Evolutionary conservation across 2,113 vertebrate species (phyloP).

Genomic region (Caranx ignobilis): DNA sequence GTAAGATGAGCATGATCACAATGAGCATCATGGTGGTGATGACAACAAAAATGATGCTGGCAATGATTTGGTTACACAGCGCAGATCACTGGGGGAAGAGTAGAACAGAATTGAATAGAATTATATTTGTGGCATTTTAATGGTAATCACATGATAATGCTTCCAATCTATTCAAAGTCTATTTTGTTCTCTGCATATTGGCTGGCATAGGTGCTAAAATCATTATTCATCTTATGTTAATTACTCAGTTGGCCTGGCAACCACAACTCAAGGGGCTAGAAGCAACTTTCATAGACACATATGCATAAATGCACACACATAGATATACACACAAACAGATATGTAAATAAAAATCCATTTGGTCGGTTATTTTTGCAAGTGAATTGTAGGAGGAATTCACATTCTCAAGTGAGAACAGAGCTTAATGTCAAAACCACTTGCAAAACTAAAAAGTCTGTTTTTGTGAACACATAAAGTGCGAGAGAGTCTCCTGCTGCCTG

Average conservation of each 20-base stretch:
- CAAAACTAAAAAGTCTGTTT: slow-evolving; percentile 14
- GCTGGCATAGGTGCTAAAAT: slow-evolving; percentile 36
- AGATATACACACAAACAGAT: neutral
- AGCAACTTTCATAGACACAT: slow-evolving; percentile 14
- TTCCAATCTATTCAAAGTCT: slow-evolving; percentile 27
- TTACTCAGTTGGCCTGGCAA: slow-evolving; percentile 63
- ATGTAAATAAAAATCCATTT: slow-evolving; percentile 33
- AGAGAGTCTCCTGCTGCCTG: neutral
- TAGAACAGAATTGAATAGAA: slow-evolving; percentile 50
- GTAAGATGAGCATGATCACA: slow-evolving; percentile 54
- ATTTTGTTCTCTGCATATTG: slow-evolving; percentile 18
- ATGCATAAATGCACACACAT: neutral
- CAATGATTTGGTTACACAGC: slow-evolving; percentile 47
- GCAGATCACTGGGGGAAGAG: slow-evolving; percentile 60
- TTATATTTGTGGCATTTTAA: slow-evolving; percentile 49
- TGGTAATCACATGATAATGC: slow-evolving; percentile 25
- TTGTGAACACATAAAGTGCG: neutral
- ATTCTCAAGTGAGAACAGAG: slow-evolving; percentile 11
- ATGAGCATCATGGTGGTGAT: slow-evolving; percentile 54
- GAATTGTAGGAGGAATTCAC: slow-evolving; percentile 25
- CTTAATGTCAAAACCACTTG: slow-evolving; percentile 34
- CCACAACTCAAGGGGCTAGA: slow-evolving; percentile 37
- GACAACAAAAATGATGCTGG: slow-evolving; percentile 57
- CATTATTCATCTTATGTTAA: slow-evolving; percentile 63
- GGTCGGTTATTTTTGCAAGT: slow-evolving; percentile 36